Conservation (phyloP, 2,797 vertebrate genomes). For the Catostomus latipinnis region DNA sequence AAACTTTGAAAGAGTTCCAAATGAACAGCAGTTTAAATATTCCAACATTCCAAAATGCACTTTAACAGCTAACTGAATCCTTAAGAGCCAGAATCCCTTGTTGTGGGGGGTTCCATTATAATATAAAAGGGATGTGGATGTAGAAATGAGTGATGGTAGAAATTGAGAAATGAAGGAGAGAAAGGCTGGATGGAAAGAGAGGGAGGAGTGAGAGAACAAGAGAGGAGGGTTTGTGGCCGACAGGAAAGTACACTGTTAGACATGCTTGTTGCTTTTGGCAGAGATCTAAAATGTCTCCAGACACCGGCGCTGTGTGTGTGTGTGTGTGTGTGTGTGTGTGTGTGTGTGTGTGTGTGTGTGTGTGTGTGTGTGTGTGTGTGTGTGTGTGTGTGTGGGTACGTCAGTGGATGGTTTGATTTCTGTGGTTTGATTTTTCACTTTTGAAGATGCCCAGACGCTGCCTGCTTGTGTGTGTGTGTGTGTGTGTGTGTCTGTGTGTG, state of each 20-base stretch:
- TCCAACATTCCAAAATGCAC: background rate
- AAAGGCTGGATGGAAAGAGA: conserved; percentile 36
- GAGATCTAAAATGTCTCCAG: conserved; percentile 50
- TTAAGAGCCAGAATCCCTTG: conserved; percentile 43
- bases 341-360: background rate
- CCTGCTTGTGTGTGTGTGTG: conserved; percentile 24
- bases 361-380: background rate
- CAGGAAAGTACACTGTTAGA: conserved; percentile 62
- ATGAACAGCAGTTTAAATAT: background rate
- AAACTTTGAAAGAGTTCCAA: background rate
- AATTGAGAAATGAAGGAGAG: conserved; percentile 10
- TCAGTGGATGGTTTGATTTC: conserved; percentile 35
- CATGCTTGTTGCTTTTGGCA: conserved; percentile 75
- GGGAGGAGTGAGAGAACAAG: conserved; percentile 14
- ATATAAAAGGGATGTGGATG: background rate
- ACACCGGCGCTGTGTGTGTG: conserved; percentile 30
- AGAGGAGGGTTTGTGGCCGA: background rate
- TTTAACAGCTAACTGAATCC: background rate
- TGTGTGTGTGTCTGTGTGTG: background rate
- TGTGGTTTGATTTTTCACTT: conserved; percentile 67
- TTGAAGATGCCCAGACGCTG: conserved; percentile 68
- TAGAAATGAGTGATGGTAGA: background rate
- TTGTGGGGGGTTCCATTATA: conserved; percentile 25
- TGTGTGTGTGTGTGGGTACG: background rate
- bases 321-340: no score